phyloP scores from a whole-genome alignment of 2,888 invertebrate genomes.

The Athripsodes cinereus region DNA sequence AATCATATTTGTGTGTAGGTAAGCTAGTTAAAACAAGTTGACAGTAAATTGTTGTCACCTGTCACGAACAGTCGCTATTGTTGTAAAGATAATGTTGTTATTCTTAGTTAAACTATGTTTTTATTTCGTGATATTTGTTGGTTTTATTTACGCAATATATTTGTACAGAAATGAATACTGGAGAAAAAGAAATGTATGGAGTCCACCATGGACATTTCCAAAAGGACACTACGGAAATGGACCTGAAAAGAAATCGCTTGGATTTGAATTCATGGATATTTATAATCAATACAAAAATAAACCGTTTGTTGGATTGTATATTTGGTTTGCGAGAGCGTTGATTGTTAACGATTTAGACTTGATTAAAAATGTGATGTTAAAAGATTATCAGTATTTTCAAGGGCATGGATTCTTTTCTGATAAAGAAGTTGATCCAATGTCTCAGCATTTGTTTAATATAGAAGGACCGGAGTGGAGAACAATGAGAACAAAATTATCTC shows the following conservation, averaged over 20 bases:
- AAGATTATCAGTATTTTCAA: slow-evolving; percentile 9
- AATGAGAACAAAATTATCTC: slow-evolving; percentile 10
- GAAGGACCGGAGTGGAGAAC: slow-evolving; percentile 12
- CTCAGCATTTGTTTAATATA: slow-evolving; percentile 8
- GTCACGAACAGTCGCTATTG: too few species aligned
- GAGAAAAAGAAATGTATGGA: slow-evolving; percentile 4
- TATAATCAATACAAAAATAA: slow-evolving; percentile 5
- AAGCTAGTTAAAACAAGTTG: too few species aligned
- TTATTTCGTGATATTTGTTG: background rate
- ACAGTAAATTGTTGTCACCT: too few species aligned
- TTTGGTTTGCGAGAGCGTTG: background rate
- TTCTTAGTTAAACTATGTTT: background rate
- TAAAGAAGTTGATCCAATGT: slow-evolving; percentile 3
- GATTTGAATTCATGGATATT: background rate
- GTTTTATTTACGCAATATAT: slow-evolving; percentile 4
- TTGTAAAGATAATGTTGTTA: background rate
- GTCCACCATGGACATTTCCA: slow-evolving; percentile 6
- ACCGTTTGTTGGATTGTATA: slow-evolving; percentile 3
- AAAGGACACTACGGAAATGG: slow-evolving; percentile 1
- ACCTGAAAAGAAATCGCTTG: background rate
- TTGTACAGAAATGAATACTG: slow-evolving; percentile 4
- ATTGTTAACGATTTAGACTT: slow-evolving; percentile 8
- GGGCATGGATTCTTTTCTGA: slow-evolving; percentile 5
- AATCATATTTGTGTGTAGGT: too few species aligned
- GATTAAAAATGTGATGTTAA: slow-evolving; percentile 3